Percentiles rank a stretch among this genome's conserved stretches.
Evolutionary conservation across 2,113 vertebrate genomes (phyloP).

Genomic region (Apodemus sylvaticus): DNA sequence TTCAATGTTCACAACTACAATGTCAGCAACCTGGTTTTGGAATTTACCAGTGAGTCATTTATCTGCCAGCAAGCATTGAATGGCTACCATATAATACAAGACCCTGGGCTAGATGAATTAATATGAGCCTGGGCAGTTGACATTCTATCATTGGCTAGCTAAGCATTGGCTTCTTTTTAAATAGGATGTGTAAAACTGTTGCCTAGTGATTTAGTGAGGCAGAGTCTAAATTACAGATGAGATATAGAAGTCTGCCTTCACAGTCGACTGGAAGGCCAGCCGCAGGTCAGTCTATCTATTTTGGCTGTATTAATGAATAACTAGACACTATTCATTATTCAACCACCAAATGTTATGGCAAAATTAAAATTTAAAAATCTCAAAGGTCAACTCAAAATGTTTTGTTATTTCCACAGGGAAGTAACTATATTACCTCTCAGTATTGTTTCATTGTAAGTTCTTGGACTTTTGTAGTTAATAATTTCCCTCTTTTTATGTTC

Average conservation of each 20-base stretch:
- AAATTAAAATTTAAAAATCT: slow-evolving; percentile 54
- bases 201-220: slow-evolving; percentile 59
- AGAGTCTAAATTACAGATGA: slow-evolving; percentile 12
- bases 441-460: not conserved
- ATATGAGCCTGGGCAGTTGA: not conserved
- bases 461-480: not conserved
- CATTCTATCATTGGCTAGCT: not conserved
- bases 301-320: slow-evolving; percentile 27
- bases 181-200: slow-evolving; percentile 36
- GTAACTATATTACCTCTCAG: not conserved
- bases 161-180: slow-evolving; percentile 4
- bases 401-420: not conserved
- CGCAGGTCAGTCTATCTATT: slow-evolving; percentile 35
- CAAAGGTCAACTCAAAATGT: slow-evolving; percentile 36
- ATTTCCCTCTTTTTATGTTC: not conserved
- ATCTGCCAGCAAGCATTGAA: slow-evolving; percentile 31
- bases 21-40: not conserved
- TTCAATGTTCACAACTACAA: not conserved
- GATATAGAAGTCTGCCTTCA: slow-evolving; percentile 3
- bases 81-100: not conserved
- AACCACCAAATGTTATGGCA: not conserved
- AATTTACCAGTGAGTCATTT: not conserved
- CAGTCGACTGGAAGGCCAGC: slow-evolving; percentile 2
- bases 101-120: not conserved
- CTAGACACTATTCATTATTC: slow-evolving; percentile 42